Conservation (phyloP, 30 jellyfish, hydroid and myxozoan species). For the Hydractinia echinata region DNA sequence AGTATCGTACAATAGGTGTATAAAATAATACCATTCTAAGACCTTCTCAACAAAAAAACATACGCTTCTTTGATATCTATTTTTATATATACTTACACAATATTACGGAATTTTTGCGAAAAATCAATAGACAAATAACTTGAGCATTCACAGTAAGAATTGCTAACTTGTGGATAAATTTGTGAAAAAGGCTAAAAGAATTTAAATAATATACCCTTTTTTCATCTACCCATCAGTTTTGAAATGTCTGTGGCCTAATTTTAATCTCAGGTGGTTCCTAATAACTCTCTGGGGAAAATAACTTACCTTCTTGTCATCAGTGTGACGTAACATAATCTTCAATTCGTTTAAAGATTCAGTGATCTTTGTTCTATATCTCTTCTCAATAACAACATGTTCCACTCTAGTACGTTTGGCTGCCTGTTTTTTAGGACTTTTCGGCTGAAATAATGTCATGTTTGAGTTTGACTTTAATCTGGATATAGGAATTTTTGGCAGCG, state of each 20-base stretch:
- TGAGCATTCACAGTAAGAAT: too few relatives aligned
- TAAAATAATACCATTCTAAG: too few relatives aligned
- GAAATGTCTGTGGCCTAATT: background rate
- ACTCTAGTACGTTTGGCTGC: constrained; percentile 32
- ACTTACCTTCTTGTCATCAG: constrained; percentile 32
- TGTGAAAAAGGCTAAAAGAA: too few relatives aligned
- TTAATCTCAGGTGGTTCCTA: background rate
- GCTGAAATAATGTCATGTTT: background rate
- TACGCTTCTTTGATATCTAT: too few relatives aligned
- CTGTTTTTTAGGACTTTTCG: constrained; percentile 1
- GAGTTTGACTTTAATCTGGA: constrained; percentile 12
- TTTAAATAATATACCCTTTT: too few relatives aligned
- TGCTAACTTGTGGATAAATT: too few relatives aligned
- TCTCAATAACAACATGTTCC: constrained; percentile 40
- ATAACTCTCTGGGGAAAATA: background rate
- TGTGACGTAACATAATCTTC: constrained; percentile 27
- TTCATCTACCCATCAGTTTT: background rate
- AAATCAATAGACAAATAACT: too few relatives aligned
- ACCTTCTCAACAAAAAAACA: too few relatives aligned
- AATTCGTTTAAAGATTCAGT: constrained; percentile 45
- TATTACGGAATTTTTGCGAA: too few relatives aligned
- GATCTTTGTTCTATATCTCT: constrained; percentile 41
- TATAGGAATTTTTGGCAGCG: constrained; percentile 19
- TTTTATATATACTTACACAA: too few relatives aligned
- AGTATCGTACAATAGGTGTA: too few relatives aligned